Evolutionary conservation across 2,797 vertebrate genomes (phyloP).

Genomic region (Tadarida brasiliensis): DNA sequence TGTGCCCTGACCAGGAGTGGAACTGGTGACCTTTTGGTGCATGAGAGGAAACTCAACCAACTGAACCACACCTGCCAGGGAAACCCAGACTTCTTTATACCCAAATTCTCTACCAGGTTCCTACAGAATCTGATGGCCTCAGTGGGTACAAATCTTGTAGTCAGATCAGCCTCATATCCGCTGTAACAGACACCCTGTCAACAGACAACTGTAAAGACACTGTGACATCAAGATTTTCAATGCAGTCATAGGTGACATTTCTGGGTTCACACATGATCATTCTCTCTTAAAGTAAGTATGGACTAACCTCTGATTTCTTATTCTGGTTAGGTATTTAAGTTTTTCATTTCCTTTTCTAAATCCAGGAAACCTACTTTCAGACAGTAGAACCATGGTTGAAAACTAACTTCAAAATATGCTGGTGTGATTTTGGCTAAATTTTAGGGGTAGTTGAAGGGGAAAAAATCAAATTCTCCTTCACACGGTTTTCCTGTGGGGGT

Average conservation of each 20-base stretch:
- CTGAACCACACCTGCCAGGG: too few relatives aligned
- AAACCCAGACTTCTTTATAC: background rate
- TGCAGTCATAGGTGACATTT: background rate
- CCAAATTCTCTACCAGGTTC: background rate
- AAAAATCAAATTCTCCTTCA: background rate
- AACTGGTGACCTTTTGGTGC: too few relatives aligned
- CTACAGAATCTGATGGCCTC: background rate
- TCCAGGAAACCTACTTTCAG: background rate
- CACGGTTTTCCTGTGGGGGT: background rate
- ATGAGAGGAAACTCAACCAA: too few relatives aligned
- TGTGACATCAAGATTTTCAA: background rate
- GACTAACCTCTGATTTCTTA: background rate
- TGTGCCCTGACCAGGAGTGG: too few relatives aligned
- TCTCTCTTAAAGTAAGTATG: background rate
- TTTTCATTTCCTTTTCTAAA: constrained; percentile 19
- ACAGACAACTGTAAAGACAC: too few relatives aligned
- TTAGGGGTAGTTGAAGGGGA: background rate
- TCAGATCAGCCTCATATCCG: background rate
- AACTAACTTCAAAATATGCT: background rate
- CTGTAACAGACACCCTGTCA: background rate
- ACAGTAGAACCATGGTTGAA: constrained; percentile 8
- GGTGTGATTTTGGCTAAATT: background rate
- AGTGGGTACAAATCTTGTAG: background rate
- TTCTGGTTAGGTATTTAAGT: constrained; percentile 45
- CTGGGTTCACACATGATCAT: background rate